Percentiles rank a stretch among this genome's conserved stretches.
Conservation (phyloP, 2,113 vertebrate species). For the Synodontis membranacea region DNA sequence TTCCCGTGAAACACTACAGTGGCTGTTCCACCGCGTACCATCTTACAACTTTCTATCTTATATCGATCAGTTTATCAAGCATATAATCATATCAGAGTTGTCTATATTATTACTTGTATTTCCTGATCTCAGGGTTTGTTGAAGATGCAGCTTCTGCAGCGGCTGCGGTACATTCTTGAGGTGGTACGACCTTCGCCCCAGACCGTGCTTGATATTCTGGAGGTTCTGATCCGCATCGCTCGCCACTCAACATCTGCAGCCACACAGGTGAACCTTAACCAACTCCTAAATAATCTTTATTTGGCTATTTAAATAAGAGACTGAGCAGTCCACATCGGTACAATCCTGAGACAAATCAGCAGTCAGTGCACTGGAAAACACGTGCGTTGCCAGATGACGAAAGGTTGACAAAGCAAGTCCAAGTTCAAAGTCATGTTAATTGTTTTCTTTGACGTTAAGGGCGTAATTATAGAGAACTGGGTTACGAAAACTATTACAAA, state of each 20-base stretch:
- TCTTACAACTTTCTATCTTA: background rate
- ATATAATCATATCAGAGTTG: background rate
- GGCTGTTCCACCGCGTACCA: background rate
- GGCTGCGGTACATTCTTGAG: slow-evolving; percentile 90
- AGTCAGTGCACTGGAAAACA: too few species aligned
- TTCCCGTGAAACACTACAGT: background rate
- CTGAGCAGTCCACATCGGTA: too few species aligned
- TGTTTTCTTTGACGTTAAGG: too few species aligned
- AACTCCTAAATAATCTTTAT: background rate
- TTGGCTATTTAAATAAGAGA: background rate
- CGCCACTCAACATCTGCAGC: slow-evolving; percentile 85
- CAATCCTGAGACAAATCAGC: too few species aligned
- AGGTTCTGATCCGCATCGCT: slow-evolving; percentile 82
- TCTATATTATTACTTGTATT: background rate
- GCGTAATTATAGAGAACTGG: too few species aligned
- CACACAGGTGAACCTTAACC: slow-evolving; percentile 72
- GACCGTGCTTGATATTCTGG: slow-evolving; percentile 83
- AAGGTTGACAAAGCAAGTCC: too few species aligned
- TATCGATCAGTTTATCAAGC: background rate
- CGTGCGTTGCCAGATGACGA: too few species aligned
- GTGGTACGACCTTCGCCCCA: slow-evolving; percentile 81
- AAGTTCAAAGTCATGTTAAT: too few species aligned
- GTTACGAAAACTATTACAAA: too few species aligned
- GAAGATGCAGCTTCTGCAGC: slow-evolving; percentile 86
- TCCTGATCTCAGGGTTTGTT: slow-evolving; percentile 81